phyloP scores from a whole-genome alignment of 2,797 vertebrate species.

The Botia kubotai region DNA sequence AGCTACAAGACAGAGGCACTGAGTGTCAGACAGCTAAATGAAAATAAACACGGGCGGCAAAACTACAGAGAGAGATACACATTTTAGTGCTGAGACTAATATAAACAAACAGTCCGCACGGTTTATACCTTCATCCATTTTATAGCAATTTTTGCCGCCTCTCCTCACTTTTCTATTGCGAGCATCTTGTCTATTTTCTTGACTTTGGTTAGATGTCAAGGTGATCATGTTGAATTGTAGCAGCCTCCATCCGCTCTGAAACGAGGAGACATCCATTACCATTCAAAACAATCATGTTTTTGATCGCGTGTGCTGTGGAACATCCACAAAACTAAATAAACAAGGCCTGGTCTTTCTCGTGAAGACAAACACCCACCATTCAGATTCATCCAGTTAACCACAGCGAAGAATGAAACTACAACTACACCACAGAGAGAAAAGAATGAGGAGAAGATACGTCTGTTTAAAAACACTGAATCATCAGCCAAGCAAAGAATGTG shows the following conservation, averaged over 20 bases:
- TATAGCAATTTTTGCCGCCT: slow-evolving; percentile 9
- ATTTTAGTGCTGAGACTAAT: not conserved
- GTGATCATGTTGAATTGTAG: not conserved
- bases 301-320: not conserved
- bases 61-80: not conserved
- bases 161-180: not conserved
- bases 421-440: not conserved
- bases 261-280: slow-evolving; percentile 34
- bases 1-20: no score
- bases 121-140: not conserved
- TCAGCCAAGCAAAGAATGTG: not conserved
- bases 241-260: slow-evolving; percentile 1
- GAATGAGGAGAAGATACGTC: not conserved
- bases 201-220: slow-evolving; percentile 2
- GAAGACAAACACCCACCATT: slow-evolving; percentile 3
- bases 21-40: no score
- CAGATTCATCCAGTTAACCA: not conserved
- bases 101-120: not conserved
- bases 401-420: not conserved
- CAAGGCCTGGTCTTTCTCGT: not conserved
- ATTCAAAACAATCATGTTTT: slow-evolving; percentile 16
- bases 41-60: not conserved
- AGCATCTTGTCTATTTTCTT: not conserved
- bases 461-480: not conserved
- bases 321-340: slow-evolving; percentile 3